Evolutionary conservation across 2,113 vertebrate species (phyloP).

Genomic region (Nesoenas mayeri): DNA sequence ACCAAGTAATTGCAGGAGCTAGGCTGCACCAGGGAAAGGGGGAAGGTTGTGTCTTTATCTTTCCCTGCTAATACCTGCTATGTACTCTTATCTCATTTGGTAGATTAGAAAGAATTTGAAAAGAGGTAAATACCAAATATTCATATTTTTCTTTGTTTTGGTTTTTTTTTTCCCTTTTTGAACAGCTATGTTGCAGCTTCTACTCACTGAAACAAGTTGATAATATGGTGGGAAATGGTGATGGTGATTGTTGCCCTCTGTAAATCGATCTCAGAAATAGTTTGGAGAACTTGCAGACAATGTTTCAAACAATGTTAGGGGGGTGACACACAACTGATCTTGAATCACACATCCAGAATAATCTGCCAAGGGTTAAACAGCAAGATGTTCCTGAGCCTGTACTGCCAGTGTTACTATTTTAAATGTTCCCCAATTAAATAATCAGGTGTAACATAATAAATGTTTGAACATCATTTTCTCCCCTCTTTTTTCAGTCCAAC

Average conservation of each 20-base stretch:
- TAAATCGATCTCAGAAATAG: background rate
- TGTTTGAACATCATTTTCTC: constrained; percentile 47
- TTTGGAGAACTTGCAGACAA: background rate
- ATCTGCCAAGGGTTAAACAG: background rate
- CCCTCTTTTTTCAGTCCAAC: constrained; percentile 22
- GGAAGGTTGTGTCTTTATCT: background rate
- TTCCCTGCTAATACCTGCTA: background rate
- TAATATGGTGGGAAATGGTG: background rate
- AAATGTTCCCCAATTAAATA: constrained; percentile 57
- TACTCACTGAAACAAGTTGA: background rate
- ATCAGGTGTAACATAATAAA: constrained; percentile 82
- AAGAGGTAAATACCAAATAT: background rate
- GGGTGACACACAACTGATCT: background rate
- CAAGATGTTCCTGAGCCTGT: background rate
- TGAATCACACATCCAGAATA: background rate
- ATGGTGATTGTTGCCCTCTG: background rate
- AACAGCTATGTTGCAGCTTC: background rate
- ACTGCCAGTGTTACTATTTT: background rate
- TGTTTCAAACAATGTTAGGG: background rate
- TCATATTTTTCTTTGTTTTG: background rate
- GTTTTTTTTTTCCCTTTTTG: background rate
- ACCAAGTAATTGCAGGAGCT: background rate
- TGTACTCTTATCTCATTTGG: background rate
- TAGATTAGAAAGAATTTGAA: background rate
- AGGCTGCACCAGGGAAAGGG: background rate